phyloP scores from a whole-genome alignment of 2,797 vertebrate species.

The Heteromormyrus szaboi region DNA sequence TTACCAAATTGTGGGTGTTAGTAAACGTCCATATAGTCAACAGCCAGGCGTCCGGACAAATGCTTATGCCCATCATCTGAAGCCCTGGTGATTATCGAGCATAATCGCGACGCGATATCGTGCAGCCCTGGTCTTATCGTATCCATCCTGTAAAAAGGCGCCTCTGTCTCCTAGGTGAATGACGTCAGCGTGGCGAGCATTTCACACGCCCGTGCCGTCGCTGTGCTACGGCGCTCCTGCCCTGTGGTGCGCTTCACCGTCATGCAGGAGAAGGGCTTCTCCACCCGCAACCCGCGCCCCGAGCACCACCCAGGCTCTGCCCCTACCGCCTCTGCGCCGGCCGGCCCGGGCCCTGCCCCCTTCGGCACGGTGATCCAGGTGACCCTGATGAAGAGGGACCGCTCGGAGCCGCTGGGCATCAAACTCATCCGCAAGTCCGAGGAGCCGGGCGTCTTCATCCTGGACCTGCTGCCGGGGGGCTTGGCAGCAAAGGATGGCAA shows the following conservation, averaged over 20 bases:
- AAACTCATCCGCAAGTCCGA: conserved; percentile 87
- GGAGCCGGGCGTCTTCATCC: conserved; percentile 80
- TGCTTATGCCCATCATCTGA: not conserved
- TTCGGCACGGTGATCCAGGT: conserved; percentile 76
- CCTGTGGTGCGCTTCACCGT: conserved; percentile 70
- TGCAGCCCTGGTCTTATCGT: not conserved
- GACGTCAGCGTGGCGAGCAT: conserved; percentile 78
- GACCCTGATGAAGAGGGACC: conserved; percentile 75
- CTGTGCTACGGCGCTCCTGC: conserved; percentile 66
- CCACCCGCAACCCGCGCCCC: conserved; percentile 53
- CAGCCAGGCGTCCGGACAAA: not conserved
- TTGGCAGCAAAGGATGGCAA: conserved; percentile 83
- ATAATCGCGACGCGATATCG: not conserved
- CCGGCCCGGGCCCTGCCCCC: conserved; percentile 32
- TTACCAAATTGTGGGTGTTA: not conserved
- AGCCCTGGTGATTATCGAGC: not conserved
- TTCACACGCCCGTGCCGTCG: conserved; percentile 72
- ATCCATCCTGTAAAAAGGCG: not conserved
- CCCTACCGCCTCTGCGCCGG: conserved; percentile 41
- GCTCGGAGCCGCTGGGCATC: conserved; percentile 77
- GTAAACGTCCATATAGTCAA: not conserved
- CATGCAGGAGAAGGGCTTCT: conserved; percentile 89
- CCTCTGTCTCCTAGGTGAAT: conserved; percentile 64
- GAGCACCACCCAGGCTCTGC: conserved; percentile 48
- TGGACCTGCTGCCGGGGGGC: conserved; percentile 80